Evolutionary conservation across 2,888 invertebrate species (phyloP), one percentile per base, ranked within the genome.

Genomic region (Lomographa bimaculata): DNA sequence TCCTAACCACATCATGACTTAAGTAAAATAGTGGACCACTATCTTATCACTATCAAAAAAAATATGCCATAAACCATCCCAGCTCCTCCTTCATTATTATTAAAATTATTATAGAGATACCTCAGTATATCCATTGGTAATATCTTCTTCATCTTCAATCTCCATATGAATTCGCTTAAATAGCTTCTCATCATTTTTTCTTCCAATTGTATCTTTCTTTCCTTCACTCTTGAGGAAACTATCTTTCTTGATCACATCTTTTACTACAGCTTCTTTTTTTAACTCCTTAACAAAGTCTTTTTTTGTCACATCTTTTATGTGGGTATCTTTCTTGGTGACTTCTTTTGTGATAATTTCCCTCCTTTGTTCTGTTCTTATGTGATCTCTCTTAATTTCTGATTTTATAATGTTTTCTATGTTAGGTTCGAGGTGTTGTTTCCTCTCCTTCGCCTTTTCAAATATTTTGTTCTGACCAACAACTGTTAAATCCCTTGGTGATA

Each of bases 401-500:
- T 48, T 36, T 7, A 44, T 42, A 1, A 47, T 26, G 7, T 8
- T 37, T 39, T 49, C 53, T n/a, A 45, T 43, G 11, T 25, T 50
- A 18, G 40, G 10, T 6, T 42, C 48, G 26, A 60, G 66, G 11
- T 65, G 50, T 10, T 34, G 16, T 37, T 49, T 45, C 18, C 71
- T 79, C 32, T 51, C 44, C 7, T 73, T 79, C 7, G 68, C 43
- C 10, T n/a, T n/a, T n/a, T n/a, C n/a, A n/a, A 65, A 36, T 18
- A 75, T 50, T 58, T 83, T 83, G 46, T 84, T 86, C 54, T 79
- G 80, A 27, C 79, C 79, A 10, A 79, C 76, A 19, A 82, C 71
- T 19, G 78, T 75, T 28, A 87, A 63, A 37, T 87, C 86, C 53
- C 71, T 80, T 48, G 86, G 85, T 24, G 85, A 80, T 6, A 89